phyloP scores from a whole-genome alignment of 2,113 vertebrate species.

The Rhizomys pruinosus region DNA sequence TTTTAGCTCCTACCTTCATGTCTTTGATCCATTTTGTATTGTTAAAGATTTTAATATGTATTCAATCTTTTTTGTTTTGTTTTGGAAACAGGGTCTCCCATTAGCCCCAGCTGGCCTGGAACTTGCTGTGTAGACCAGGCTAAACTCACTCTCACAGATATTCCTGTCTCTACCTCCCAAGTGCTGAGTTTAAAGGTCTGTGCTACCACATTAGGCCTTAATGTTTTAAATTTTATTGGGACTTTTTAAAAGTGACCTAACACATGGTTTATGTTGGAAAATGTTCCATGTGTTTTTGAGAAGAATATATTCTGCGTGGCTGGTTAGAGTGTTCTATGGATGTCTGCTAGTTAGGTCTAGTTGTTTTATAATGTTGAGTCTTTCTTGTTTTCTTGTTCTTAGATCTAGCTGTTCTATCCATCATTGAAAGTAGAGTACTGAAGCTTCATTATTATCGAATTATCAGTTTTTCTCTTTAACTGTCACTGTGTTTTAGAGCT shows the following conservation, averaged over 20 bases:
- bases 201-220: too few species aligned
- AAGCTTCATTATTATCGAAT: background rate
- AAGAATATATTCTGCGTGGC: background rate
- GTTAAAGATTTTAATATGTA: background rate
- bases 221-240: too few species aligned
- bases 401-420: background rate
- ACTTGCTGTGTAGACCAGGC: too few species aligned
- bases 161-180: background rate
- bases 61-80: conserved; percentile 31
- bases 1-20: background rate
- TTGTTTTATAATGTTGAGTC: background rate
- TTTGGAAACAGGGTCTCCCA: background rate
- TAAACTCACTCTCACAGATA: background rate
- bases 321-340: background rate
- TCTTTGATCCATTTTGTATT: conserved; percentile 45
- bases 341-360: background rate
- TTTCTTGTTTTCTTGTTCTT: background rate
- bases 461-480: background rate
- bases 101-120: too few species aligned
- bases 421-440: background rate
- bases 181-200: background rate
- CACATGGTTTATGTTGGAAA: background rate
- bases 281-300: background rate
- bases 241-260: too few species aligned
- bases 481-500: background rate